These are phyloP conservation scores for Axis porcinus DNA, from an alignment of 2,113 vertebrate species.

Conservation along the genomic window DNA sequence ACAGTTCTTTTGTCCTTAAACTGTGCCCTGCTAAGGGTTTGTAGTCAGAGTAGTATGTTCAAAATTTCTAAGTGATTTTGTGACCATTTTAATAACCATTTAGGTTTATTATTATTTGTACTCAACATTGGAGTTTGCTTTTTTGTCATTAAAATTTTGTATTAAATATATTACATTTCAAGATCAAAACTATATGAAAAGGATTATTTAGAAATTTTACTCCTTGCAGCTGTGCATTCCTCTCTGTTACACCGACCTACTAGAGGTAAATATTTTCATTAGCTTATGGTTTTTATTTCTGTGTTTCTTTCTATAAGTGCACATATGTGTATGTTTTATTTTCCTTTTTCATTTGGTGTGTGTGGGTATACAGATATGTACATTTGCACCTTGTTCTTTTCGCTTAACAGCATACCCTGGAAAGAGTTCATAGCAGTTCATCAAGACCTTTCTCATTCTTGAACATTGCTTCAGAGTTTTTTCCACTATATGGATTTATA, in stretches of 20 bases:
- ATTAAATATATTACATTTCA: background rate
- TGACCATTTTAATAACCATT: background rate
- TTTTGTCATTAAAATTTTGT: background rate
- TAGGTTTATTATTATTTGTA: background rate
- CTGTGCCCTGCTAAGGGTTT: background rate
- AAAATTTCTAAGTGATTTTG: conserved; percentile 26
- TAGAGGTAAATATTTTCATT: background rate
- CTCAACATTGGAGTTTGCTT: background rate
- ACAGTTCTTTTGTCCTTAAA: background rate
- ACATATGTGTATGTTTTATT: background rate
- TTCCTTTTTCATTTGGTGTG: background rate
- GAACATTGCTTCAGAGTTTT: background rate
- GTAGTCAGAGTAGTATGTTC: background rate
- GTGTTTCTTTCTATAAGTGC: background rate
- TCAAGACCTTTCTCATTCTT: background rate
- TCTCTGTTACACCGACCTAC: background rate
- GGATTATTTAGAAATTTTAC: background rate
- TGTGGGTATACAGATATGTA: background rate
- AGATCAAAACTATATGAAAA: background rate
- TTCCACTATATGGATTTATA: background rate
- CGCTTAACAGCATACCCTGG: background rate
- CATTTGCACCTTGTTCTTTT: background rate
- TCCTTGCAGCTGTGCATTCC: background rate
- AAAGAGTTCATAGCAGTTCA: background rate
- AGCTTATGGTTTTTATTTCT: background rate